Percentiles rank a stretch among this genome's conserved stretches.
phyloP scores from a whole-genome alignment of 2,888 invertebrate genomes.

The Apoderus coryli region DNA sequence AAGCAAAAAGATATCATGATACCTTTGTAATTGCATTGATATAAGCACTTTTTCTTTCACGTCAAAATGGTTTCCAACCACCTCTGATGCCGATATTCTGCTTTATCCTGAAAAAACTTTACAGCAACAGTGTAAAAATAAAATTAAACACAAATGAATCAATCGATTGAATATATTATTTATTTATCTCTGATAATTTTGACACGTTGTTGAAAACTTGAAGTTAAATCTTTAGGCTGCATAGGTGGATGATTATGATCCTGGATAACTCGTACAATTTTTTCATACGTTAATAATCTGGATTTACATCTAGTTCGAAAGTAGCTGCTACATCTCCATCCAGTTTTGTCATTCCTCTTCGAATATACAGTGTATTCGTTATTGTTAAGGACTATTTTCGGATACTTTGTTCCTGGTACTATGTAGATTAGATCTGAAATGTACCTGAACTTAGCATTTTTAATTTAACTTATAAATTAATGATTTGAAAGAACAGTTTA shows the following conservation, averaged over 20 bases:
- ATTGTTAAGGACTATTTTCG: conserved; percentile 19
- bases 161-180: no score
- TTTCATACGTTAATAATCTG: conserved; percentile 16
- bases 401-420: conserved; percentile 20
- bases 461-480: no score
- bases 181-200: no score
- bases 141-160: no score
- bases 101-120: no score
- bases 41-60: no score
- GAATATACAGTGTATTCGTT: conserved; percentile 20
- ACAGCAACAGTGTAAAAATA: conserved; percentile 7
- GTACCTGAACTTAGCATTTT: no score
- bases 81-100: no score
- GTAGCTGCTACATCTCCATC: conserved; percentile 21
- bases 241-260: conserved; percentile 16
- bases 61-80: no score
- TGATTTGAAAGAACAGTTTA: no score
- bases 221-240: conserved; percentile 6
- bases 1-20: no score
- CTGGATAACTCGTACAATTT: conserved; percentile 15
- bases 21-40: no score
- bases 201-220: conserved; percentile 13
- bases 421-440: conserved; percentile 20
- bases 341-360: conserved; percentile 15
- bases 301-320: conserved; percentile 17